Percentiles rank a stretch among this genome's conserved stretches.
These are phyloP conservation scores for Ptilorrhoa leucosticta DNA, from an alignment of 2,113 vertebrate species.

Conservation along the genomic window DNA sequence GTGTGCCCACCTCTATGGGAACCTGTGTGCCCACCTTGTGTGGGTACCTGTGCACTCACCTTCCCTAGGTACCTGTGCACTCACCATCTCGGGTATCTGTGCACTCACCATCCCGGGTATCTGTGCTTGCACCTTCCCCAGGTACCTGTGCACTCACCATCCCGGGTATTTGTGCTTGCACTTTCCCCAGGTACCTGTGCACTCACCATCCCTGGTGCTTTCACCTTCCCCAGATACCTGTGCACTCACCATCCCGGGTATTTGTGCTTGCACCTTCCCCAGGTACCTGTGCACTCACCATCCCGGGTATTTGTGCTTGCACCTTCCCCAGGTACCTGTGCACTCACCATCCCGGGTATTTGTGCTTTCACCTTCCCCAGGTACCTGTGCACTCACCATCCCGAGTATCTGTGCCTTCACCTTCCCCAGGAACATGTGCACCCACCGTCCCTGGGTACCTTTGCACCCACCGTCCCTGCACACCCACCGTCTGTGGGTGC, in stretches of 20 bases:
- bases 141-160: background rate
- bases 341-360: too few relatives aligned
- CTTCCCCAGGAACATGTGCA: too few relatives aligned
- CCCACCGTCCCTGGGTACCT: too few relatives aligned
- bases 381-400: background rate
- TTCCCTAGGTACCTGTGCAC: too few relatives aligned
- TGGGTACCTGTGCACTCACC: background rate
- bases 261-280: too few relatives aligned
- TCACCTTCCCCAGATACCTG: background rate
- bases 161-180: too few relatives aligned
- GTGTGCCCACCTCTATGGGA: accelerated
- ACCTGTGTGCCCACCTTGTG: background rate
- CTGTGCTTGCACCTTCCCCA: too few relatives aligned
- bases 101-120: accelerated
- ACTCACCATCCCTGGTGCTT: too few relatives aligned
- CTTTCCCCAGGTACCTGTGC: background rate
- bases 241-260: accelerated
- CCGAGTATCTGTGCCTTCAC: background rate
- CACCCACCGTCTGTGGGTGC: background rate
- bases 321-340: background rate
- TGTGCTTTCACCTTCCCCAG: background rate
- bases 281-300: background rate
- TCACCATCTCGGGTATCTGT: too few relatives aligned
- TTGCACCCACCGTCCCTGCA: background rate
- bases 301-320: too few relatives aligned